Base-by-base conservation (phyloP, 2,113 vertebrate species). In the Arizona elegans region DNA sequence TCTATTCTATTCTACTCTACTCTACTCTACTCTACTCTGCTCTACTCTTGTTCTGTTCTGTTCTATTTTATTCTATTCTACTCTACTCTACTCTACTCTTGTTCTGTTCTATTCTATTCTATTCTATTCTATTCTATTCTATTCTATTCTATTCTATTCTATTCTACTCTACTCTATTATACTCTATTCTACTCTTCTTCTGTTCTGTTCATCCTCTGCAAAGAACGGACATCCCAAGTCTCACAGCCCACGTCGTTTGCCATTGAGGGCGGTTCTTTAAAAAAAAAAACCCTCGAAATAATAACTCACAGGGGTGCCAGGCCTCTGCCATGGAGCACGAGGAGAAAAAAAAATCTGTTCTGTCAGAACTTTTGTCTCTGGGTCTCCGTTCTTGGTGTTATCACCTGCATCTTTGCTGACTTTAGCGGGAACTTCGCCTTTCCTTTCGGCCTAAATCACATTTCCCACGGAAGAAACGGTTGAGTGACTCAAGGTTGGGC, bases 331-430 rank as follows among this genome's bases (percentile, higher is more conserved):
- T 21, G 52, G 10, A 70, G 23, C 58, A 43, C 43, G 43, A 19
- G 5, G 70, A 55, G 91, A 1, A 0, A 8, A 19, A 70, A 26
- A 92, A 70, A 92, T 92, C 59, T 59, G 3, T 75, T 43, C 52
- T 89, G 87, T 75, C 91, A 55, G 52, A 56, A 65, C 0, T 56
- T 88, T 88, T 53, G 75, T 88, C 88, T 89, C 33, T 88, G 26
- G 70, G 43, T 87, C 62, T 47, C 75, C 91, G 21, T 62, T 75
- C 50, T 88, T 59, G 4, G 62, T 43, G 2, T 88, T 88, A 88
- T 88, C 62, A 38, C 24, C 90, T 56, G 13, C 85, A 88, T 87
- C 90, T 81, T 81, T 58, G 59, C 92, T 93, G 92, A 92, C 91
- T 92, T 75, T 55, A 92, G 91, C 87, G 43, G 62, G 91, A 92